Conservation (phyloP, 1,140 invertebrate species). For the Drosophila orena region DNA sequence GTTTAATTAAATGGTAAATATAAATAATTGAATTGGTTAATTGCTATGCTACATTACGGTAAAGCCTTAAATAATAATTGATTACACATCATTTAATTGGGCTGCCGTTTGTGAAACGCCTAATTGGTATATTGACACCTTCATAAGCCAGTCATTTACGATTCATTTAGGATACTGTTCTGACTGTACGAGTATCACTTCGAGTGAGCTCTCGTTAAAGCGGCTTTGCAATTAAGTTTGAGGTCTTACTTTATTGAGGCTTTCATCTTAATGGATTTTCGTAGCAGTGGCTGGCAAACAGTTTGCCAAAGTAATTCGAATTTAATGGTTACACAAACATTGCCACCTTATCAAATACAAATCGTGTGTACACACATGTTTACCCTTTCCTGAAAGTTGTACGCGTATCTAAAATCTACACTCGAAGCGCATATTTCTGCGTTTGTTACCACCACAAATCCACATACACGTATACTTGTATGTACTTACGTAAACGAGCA, state of each 20-base stretch:
- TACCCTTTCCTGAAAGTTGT: not conserved
- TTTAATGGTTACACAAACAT: slow-evolving; percentile 61
- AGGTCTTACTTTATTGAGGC: slow-evolving; percentile 1
- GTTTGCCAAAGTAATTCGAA: slow-evolving; percentile 47
- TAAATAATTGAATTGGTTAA: not conserved
- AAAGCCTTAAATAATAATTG: not conserved
- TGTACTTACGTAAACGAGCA: slow-evolving; percentile 3
- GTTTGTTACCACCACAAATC: slow-evolving; percentile 3
- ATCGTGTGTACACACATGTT: slow-evolving; percentile 30
- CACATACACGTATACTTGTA: not conserved
- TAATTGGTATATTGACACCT: slow-evolving; percentile 22
- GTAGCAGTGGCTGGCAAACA: slow-evolving; percentile 8
- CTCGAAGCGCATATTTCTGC: slow-evolving; percentile 16
- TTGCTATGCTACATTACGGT: not conserved
- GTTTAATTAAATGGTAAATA: not conserved
- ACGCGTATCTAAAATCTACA: slow-evolving; percentile 21
- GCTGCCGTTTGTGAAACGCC: not conserved
- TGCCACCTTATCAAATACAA: slow-evolving; percentile 47
- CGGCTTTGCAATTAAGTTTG: not conserved
- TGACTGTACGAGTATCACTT: no score
- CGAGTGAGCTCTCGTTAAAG: not conserved
- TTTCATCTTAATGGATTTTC: slow-evolving; percentile 15
- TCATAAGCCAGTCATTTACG: slow-evolving; percentile 4
- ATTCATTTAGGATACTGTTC: not conserved
- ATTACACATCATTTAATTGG: slow-evolving; percentile 8